These are phyloP conservation scores for Chamaea fasciata DNA, from an alignment of 2,113 vertebrate genomes.

Conservation along the genomic window DNA sequence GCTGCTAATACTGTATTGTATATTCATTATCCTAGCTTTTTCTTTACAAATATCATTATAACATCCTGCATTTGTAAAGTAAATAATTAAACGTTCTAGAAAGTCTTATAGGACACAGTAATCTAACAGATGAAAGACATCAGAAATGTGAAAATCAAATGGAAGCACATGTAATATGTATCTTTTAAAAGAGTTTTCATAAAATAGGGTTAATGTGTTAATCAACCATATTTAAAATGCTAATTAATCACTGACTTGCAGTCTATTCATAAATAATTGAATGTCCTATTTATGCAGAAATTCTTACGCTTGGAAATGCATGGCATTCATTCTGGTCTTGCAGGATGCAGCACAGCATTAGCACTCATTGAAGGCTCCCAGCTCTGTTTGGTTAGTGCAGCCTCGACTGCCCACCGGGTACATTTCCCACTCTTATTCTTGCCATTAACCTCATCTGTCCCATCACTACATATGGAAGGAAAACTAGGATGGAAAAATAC, in stretches of 20 bases:
- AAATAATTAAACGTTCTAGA: slow-evolving; percentile 71
- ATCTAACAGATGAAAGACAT: slow-evolving; percentile 65
- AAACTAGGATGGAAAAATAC: background rate
- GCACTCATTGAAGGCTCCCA: background rate
- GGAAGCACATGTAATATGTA: slow-evolving; percentile 56
- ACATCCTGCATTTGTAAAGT: slow-evolving; percentile 69
- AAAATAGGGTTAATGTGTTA: slow-evolving; percentile 68
- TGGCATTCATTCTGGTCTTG: background rate
- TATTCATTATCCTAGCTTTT: slow-evolving; percentile 55
- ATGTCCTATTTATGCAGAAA: slow-evolving; percentile 64
- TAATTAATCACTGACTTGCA: slow-evolving; percentile 64
- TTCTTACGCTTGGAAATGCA: slow-evolving; percentile 19
- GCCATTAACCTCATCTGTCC: background rate
- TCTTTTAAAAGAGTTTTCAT: slow-evolving; percentile 64
- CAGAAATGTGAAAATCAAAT: slow-evolving; percentile 57
- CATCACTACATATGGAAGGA: background rate
- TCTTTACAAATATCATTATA: slow-evolving; percentile 72
- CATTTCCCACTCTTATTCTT: background rate
- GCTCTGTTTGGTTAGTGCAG: background rate
- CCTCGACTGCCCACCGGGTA: rapidly evolving
- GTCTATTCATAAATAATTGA: slow-evolving; percentile 65
- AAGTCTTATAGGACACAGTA: slow-evolving; percentile 60
- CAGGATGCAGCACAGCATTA: background rate
- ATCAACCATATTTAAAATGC: slow-evolving; percentile 67
- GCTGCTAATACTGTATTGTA: slow-evolving; percentile 59